Conservation (phyloP, 2,797 vertebrate species). For the Betta splendens region DNA sequence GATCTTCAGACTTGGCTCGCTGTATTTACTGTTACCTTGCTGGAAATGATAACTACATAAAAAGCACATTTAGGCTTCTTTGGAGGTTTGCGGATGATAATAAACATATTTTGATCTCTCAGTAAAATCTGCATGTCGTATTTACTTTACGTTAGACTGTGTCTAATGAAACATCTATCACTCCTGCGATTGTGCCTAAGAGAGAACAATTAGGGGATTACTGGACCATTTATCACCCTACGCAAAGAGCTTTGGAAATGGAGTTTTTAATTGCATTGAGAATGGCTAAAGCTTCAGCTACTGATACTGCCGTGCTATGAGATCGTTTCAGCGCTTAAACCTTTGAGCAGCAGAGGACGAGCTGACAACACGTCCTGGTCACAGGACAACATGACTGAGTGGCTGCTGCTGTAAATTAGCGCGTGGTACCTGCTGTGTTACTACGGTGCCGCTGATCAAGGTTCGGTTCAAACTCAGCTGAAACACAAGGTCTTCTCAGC, state of each 20-base stretch:
- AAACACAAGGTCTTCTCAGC: too few species aligned
- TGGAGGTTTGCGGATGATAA: conserved; percentile 9
- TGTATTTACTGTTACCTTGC: neutral
- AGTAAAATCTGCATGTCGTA: conserved; percentile 44
- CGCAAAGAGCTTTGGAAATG: conserved; percentile 76
- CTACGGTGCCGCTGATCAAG: neutral
- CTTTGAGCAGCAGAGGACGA: neutral
- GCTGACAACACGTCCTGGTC: neutral
- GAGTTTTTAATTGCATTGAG: conserved; percentile 80
- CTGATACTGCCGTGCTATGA: conserved; percentile 65
- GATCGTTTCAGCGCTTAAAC: conserved; percentile 37
- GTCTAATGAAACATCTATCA: conserved; percentile 62
- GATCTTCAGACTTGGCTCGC: neutral
- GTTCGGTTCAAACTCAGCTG: neutral
- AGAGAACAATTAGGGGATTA: conserved; percentile 78
- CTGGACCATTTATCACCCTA: conserved; percentile 72
- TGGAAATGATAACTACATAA: neutral
- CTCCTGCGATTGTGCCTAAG: conserved; percentile 58
- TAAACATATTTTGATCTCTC: conserved; percentile 1
- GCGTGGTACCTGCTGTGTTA: neutral
- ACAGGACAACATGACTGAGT: neutral
- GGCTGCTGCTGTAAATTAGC: neutral
- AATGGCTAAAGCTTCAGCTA: conserved; percentile 66
- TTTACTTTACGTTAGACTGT: conserved; percentile 52
- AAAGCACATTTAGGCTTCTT: neutral